phyloP scores from a whole-genome alignment of 1,140 invertebrate species.

The Calephelis virginiensis region DNA sequence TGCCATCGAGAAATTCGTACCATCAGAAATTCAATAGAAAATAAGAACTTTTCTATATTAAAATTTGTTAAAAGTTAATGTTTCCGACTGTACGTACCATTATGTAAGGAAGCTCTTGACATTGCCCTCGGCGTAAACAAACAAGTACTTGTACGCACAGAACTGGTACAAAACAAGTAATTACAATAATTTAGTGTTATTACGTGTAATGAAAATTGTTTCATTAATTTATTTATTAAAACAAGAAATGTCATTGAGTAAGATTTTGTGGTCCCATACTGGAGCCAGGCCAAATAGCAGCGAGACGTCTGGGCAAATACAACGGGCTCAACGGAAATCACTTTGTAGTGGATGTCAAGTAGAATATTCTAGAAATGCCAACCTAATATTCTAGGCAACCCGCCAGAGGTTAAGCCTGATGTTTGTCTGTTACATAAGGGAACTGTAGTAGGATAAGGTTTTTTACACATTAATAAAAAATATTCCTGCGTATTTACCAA shows the following conservation, averaged over 20 bases:
- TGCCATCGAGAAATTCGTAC: too few species aligned
- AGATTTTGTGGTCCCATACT: not conserved
- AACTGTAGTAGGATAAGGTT: too few species aligned
- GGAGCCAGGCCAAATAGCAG: conserved; percentile 5
- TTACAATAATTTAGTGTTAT: conserved; percentile 5
- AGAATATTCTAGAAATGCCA: conserved; percentile 2
- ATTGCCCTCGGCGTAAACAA: conserved; percentile 13
- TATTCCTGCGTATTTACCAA: too few species aligned
- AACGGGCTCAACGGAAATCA: not conserved
- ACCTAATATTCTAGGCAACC: not conserved
- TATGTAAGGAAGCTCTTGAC: not conserved
- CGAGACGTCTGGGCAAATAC: conserved; percentile 8
- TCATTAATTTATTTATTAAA: not conserved
- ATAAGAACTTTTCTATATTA: too few species aligned
- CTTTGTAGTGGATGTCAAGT: not conserved
- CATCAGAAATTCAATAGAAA: too few species aligned
- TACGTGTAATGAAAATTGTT: not conserved
- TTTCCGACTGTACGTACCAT: not conserved
- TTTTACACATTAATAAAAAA: too few species aligned
- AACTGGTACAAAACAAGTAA: not conserved
- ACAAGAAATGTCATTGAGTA: not conserved
- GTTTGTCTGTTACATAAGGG: too few species aligned
- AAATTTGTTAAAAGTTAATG: too few species aligned
- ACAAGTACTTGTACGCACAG: not conserved
- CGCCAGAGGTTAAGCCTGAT: too few species aligned